A percentile compares a stretch with the other conserved stretches of the same genome.
Conservation (phyloP, 2,113 vertebrate species). For the Grammomys surdaster region DNA sequence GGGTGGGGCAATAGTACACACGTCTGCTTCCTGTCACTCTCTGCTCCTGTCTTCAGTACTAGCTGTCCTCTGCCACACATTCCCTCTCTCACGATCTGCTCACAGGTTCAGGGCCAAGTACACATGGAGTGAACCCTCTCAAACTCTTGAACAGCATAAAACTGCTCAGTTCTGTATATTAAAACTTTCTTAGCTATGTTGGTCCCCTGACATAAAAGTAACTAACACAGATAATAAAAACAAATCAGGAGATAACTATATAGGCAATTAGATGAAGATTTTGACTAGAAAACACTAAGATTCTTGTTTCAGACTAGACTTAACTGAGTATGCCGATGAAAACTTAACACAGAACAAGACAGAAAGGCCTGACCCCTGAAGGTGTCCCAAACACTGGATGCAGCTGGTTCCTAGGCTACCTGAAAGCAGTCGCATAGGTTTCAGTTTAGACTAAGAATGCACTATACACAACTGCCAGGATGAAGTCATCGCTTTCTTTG, state of each 20-base stretch:
- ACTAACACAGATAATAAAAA: conserved; percentile 6
- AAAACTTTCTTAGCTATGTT: background rate
- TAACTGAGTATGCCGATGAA: background rate
- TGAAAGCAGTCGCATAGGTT: background rate
- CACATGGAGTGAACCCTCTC: background rate
- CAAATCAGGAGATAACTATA: conserved; percentile 30
- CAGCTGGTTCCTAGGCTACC: background rate
- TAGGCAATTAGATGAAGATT: background rate
- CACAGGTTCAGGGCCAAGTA: background rate
- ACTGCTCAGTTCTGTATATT: background rate
- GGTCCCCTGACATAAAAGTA: background rate
- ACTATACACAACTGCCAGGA: background rate
- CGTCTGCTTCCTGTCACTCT: background rate
- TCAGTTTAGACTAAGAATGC: background rate
- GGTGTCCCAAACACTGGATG: background rate
- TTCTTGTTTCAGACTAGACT: conserved; percentile 16
- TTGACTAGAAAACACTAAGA: conserved; percentile 25
- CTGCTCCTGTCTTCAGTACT: background rate
- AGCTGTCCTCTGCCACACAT: background rate
- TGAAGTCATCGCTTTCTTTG: background rate
- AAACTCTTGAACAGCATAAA: background rate
- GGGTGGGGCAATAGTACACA: background rate
- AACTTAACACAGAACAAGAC: background rate
- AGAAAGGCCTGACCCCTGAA: background rate
- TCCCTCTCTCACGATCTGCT: background rate